These are phyloP conservation scores for Arctopsyche grandis DNA, from an alignment of 1,140 invertebrate species.

Conservation along the genomic window DNA sequence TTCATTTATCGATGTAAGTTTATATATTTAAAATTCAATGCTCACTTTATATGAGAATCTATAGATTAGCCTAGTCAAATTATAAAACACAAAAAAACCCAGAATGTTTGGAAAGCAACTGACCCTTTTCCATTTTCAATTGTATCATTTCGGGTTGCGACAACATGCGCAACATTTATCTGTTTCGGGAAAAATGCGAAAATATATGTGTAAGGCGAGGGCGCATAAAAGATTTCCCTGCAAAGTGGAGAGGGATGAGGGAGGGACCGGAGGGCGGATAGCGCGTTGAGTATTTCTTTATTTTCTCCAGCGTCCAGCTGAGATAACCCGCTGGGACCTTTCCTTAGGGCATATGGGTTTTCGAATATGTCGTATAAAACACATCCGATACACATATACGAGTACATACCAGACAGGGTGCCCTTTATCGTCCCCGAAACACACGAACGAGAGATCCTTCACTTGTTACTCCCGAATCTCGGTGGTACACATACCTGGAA, in stretches of 20 bases:
- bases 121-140: background rate
- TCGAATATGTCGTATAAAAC: conserved; percentile 30
- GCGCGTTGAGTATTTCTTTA: conserved; percentile 32
- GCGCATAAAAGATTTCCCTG: conserved; percentile 13
- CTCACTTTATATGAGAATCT: too few species aligned
- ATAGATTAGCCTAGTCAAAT: too few species aligned
- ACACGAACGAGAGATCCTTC: too few species aligned
- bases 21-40: too few species aligned
- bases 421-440: too few species aligned
- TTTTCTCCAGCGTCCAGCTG: conserved; percentile 33
- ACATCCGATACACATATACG: background rate
- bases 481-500: background rate
- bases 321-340: conserved; percentile 34
- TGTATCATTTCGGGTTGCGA: background rate
- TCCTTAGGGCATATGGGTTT: conserved; percentile 29
- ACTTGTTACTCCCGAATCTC: too few species aligned
- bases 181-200: conserved; percentile 4
- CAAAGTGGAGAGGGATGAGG: background rate
- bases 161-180: background rate
- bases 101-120: background rate
- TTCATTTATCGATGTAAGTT: too few species aligned
- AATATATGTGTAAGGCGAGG: background rate
- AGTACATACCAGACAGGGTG: background rate
- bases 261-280: background rate
- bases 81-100: too few species aligned